Evolutionary conservation across 2,888 invertebrate genomes (phyloP).

Genomic region (Calephelis perditalis): DNA sequence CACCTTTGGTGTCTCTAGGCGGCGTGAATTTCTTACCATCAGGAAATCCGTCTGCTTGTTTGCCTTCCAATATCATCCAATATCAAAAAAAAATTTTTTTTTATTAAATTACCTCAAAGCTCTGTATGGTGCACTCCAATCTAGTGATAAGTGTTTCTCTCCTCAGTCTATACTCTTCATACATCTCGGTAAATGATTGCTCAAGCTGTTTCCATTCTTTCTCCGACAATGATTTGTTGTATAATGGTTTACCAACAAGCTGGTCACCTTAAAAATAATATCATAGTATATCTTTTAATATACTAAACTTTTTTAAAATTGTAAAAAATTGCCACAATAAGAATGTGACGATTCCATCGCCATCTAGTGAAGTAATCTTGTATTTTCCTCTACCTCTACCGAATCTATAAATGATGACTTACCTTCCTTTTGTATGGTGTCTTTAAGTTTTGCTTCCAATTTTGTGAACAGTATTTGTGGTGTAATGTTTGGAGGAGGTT

Average conservation of each 20-base stretch:
- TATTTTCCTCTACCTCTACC: too few relatives aligned
- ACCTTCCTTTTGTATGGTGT: conserved; percentile 79
- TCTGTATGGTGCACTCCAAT: conserved; percentile 96
- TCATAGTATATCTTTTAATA: neutral
- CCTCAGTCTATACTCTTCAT: conserved; percentile 89
- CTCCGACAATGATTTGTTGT: conserved; percentile 82
- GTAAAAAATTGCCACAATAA: too few relatives aligned
- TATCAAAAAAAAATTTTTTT: too few relatives aligned
- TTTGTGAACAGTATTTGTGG: conserved; percentile 87
- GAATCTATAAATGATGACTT: conserved; percentile 14
- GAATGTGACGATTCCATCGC: too few relatives aligned
- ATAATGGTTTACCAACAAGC: conserved; percentile 86
- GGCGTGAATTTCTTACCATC: too few relatives aligned
- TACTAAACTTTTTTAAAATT: too few relatives aligned
- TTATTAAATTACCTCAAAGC: conserved; percentile 87
- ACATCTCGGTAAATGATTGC: conserved; percentile 83
- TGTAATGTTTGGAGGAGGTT: conserved; percentile 91
- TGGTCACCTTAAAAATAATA: conserved; percentile 62
- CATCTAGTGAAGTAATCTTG: too few relatives aligned
- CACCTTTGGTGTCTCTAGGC: too few relatives aligned
- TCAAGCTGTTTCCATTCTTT: conserved; percentile 91
- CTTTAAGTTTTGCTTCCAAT: conserved; percentile 83
- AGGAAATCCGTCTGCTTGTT: too few relatives aligned
- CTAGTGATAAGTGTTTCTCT: conserved; percentile 93
- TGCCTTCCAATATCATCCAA: too few relatives aligned